Conservation (phyloP, 2,113 vertebrate species). For the Passer montanus region DNA sequence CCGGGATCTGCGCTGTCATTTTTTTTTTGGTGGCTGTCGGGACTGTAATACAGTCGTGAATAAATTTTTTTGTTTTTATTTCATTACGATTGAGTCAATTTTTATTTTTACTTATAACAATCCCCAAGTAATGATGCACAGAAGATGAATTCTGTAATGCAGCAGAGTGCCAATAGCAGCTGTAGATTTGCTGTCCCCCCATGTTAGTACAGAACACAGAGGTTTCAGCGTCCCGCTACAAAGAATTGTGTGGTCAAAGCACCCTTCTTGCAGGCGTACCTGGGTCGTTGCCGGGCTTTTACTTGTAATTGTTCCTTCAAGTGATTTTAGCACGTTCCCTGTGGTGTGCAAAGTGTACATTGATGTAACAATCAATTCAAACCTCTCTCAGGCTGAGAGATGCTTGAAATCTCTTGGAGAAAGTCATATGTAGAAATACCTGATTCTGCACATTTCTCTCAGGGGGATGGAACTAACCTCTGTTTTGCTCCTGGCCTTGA, state of each 20-base stretch:
- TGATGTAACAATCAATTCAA: neutral
- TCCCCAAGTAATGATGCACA: neutral
- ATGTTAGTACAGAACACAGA: neutral
- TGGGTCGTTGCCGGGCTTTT: neutral
- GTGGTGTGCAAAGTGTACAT: neutral
- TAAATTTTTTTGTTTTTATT: no score
- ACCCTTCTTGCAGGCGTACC: neutral
- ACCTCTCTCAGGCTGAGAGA: neutral
- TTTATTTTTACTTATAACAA: no score
- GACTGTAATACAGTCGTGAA: no score
- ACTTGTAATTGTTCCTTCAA: neutral
- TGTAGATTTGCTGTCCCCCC: neutral
- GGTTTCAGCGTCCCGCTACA: neutral
- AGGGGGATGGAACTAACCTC: neutral
- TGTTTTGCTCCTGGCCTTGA: neutral
- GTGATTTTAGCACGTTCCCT: neutral
- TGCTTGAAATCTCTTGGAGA: neutral
- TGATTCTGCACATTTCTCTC: neutral
- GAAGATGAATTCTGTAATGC: neutral
- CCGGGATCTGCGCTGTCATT: no score
- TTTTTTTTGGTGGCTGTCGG: no score
- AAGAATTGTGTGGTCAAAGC: neutral
- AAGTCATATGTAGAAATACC: neutral
- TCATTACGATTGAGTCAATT: no score
- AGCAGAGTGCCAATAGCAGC: neutral